Conservation (phyloP, 2,797 vertebrate species). For the Sparidentex hasta region DNA sequence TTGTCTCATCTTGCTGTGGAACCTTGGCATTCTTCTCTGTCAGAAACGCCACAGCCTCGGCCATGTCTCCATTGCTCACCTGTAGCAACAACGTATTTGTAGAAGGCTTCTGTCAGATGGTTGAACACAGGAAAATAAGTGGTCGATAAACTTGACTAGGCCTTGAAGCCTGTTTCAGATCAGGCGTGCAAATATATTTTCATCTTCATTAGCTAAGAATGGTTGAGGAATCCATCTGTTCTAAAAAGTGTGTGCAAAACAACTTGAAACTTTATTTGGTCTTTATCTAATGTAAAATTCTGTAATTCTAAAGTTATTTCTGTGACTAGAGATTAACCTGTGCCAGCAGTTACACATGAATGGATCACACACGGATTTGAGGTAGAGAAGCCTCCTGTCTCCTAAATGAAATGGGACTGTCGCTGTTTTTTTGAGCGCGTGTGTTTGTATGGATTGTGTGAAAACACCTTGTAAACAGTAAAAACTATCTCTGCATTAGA, state of each 20-base stretch:
- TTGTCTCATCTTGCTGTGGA: conserved; percentile 93
- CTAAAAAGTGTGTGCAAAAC: neutral
- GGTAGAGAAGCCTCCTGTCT: neutral
- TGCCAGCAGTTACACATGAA: neutral
- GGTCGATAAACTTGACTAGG: neutral
- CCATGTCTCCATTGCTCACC: conserved; percentile 98
- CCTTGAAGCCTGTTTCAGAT: neutral
- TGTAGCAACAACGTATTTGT: conserved; percentile 57
- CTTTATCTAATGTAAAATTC: neutral
- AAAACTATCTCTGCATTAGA: neutral
- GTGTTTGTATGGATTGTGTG: neutral
- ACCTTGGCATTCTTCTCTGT: conserved; percentile 97
- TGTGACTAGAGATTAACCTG: neutral
- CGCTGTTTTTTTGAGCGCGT: neutral
- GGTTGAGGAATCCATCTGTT: neutral
- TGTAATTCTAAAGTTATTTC: neutral
- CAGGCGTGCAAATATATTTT: neutral
- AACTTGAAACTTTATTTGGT: neutral
- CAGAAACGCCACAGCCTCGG: conserved; percentile 94
- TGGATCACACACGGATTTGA: neutral
- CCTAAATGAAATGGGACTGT: neutral
- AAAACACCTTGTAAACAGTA: neutral
- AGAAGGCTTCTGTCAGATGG: neutral
- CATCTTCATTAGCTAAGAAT: neutral
- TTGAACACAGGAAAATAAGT: neutral